Conservation (phyloP, 2,888 invertebrate genomes). For the Mactromeris polynyma region DNA sequence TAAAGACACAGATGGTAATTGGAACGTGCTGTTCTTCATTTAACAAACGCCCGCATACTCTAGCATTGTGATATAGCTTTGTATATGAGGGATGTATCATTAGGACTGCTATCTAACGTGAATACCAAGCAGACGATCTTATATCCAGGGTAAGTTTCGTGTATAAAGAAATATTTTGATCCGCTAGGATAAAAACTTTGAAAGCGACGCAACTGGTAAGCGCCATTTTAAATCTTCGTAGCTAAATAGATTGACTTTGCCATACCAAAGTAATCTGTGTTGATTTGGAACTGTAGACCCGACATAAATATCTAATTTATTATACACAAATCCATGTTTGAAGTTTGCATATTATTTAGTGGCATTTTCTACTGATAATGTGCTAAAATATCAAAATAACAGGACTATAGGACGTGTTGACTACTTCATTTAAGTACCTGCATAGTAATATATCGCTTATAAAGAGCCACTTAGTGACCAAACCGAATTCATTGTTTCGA, state of each 20-base stretch:
- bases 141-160: constrained; percentile 50
- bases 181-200: constrained; percentile 54
- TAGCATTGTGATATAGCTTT: background rate
- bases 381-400: constrained; percentile 70
- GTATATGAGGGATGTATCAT: background rate
- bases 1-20: background rate
- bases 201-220: constrained; percentile 60
- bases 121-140: background rate
- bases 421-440: constrained; percentile 53
- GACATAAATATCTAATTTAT: constrained; percentile 68
- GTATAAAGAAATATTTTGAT: constrained; percentile 61
- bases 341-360: constrained; percentile 69
- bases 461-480: background rate
- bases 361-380: constrained; percentile 64
- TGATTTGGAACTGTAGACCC: constrained; percentile 41
- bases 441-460: constrained; percentile 37
- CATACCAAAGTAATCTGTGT: constrained; percentile 63
- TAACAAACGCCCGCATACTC: background rate
- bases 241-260: constrained; percentile 67
- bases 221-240: constrained; percentile 65
- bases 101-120: background rate
- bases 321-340: constrained; percentile 60
- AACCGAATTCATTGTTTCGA: background rate
- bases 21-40: background rate
- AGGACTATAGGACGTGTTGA: constrained; percentile 60